phyloP scores from a whole-genome alignment of 2,113 vertebrate species.

The Neolamprologus sp. region DNA sequence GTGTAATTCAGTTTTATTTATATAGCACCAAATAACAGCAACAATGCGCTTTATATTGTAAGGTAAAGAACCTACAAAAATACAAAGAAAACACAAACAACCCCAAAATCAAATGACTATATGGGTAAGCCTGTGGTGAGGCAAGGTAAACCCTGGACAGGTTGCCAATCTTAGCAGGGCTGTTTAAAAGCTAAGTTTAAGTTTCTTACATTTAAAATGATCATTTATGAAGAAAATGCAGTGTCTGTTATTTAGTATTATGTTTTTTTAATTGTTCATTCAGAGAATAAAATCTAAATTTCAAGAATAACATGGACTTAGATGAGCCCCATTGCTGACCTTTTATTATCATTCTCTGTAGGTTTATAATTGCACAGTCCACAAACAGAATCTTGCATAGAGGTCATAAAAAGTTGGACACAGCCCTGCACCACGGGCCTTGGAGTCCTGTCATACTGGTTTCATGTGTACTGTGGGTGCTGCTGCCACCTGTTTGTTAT shows the following conservation, averaged over 20 bases:
- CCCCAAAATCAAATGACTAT: not conserved
- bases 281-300: not conserved
- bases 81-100: not conserved
- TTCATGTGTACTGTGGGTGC: not conserved
- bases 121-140: not conserved
- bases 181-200: not conserved
- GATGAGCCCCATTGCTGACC: rapidly evolving
- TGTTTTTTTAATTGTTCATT: not conserved
- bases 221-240: not conserved
- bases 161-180: not conserved
- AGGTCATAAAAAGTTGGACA: not conserved
- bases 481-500: not conserved
- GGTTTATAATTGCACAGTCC: not conserved
- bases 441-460: not conserved
- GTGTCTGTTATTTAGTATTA: not conserved
- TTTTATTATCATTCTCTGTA: not conserved
- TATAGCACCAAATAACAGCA: not conserved
- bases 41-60: rapidly evolving
- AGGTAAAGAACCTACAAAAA: not conserved
- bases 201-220: not conserved
- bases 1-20: not conserved
- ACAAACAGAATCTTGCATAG: not conserved
- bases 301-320: not conserved
- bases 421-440: not conserved
- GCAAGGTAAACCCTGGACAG: not conserved